These are phyloP conservation scores for Sinella curviseta DNA, from an alignment of 1,140 invertebrate genomes.

Conservation along the genomic window DNA sequence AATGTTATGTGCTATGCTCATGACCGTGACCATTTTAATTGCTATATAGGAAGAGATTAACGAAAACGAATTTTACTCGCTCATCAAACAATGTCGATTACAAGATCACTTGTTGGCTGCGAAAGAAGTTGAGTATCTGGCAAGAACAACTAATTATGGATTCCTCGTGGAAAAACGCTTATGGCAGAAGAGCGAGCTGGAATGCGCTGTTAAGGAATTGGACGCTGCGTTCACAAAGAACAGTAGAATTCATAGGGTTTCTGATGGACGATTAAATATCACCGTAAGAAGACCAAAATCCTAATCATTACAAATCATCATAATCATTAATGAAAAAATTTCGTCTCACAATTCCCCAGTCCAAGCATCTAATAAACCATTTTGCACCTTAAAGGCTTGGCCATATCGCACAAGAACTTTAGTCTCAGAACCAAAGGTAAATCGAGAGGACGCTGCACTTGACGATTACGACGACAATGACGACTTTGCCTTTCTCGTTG, in stretches of 20 bases:
- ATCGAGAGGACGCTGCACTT: neutral
- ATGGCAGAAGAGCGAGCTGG: conserved; percentile 42
- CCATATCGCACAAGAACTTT: neutral
- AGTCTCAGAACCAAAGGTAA: neutral
- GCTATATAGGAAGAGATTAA: conserved; percentile 32
- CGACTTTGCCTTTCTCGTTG: neutral
- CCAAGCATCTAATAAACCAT: neutral
- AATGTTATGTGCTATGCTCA: neutral
- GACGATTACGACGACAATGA: conserved; percentile 13
- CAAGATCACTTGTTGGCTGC: conserved; percentile 42
- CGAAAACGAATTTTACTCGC: conserved; percentile 42
- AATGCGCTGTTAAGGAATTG: neutral
- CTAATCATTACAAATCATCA: neutral
- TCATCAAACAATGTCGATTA: conserved; percentile 39
- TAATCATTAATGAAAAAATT: neutral
- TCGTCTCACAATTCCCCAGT: too few relatives aligned
- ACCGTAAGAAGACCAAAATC: too few relatives aligned
- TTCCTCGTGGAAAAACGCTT: conserved; percentile 42
- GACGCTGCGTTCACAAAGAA: too few relatives aligned
- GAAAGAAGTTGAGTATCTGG: conserved; percentile 37
- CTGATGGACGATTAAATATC: conserved; percentile 11
- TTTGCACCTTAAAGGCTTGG: neutral
- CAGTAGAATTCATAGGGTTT: conserved; percentile 20
- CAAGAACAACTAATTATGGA: conserved; percentile 35
- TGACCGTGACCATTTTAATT: neutral